Percentiles rank a stretch among this genome's conserved stretches.
phyloP scores from a whole-genome alignment of 1,140 invertebrate species.

The Delia radicum region DNA sequence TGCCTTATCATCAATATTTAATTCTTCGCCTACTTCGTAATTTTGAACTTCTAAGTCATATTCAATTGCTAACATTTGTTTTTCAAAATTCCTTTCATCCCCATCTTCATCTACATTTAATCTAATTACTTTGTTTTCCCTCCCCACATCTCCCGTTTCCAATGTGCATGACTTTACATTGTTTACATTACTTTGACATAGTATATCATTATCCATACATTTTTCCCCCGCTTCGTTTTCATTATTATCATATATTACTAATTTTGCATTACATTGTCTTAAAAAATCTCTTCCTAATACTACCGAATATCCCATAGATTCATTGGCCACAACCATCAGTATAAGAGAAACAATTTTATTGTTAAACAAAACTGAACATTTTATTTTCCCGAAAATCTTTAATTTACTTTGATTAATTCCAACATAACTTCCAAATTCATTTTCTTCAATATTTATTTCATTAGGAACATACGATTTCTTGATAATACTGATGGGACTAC shows the following conservation, averaged over 20 bases:
- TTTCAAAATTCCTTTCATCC: not conserved
- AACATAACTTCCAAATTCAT: not conserved
- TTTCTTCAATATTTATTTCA: too few species aligned
- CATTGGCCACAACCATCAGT: conserved; percentile 29
- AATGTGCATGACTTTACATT: too few species aligned
- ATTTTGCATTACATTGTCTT: too few species aligned
- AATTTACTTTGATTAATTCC: conserved; percentile 25
- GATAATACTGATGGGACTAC: conserved; percentile 25
- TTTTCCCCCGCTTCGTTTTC: too few species aligned
- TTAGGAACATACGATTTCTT: not conserved
- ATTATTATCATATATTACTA: too few species aligned
- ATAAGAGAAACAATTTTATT: not conserved
- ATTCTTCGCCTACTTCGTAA: not conserved
- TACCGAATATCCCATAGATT: conserved; percentile 25
- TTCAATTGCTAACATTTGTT: not conserved
- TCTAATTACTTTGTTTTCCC: too few species aligned
- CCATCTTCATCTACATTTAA: not conserved
- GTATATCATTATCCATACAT: not conserved
- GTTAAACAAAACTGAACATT: not conserved
- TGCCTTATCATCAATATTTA: not conserved
- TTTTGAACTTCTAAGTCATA: not conserved
- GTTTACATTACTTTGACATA: too few species aligned
- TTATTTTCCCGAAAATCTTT: conserved; percentile 15
- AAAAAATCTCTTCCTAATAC: conserved; percentile 32
- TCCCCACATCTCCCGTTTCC: too few species aligned